Evolutionary conservation across 2,797 vertebrate species (phyloP), one percentile per base, ranked within the genome.

Genomic region (Rhinophrynus dorsalis): DNA sequence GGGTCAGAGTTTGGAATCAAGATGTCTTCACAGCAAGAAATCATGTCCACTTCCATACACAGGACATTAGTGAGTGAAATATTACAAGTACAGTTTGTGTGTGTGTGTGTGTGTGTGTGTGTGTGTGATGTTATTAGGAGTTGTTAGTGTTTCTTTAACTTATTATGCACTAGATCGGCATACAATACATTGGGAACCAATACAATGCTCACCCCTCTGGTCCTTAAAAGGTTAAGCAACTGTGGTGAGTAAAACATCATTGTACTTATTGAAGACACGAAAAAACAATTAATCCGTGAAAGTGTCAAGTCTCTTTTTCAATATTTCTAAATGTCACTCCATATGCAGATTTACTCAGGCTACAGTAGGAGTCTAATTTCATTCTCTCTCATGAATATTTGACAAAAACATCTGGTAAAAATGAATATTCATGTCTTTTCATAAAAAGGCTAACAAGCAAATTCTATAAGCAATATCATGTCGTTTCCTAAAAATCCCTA

Each of bases 371-470:
- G 67, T 62, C 48, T 63, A 63, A 63, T 70, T 70, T 55, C 21
- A 63, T 48, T 32, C 13, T 56, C 33, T 33, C 48, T 55, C 59
- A 63, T 70, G 68, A 63, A 70, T 70, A 70, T 62, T 70, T 70
- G 23, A 70, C 37, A 63, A 70, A 63, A 62, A 70, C 68, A 70
- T 70, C 68, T 70, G 68, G 38, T 56, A 21, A 47, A 62, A 56
- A 56, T 70, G 68, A 70, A 70, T 63, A 70, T 70, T 70, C 59
- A 70, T 68, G 42, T 32, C 13, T n/a, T 63, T 35, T 63, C 35
- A 70, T 29, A 70, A 70, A 67, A 42, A 30, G 37, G 30, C 58
- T 52, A 62, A 54, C 58, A 13, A 27, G 35, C 29, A 70, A 35
- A 62, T 54, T 54, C 29, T 61, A 55, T 62, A 47, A 70, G 48